phyloP scores from a whole-genome alignment of 1,140 invertebrate species.

The Zaprionus gabonicus region DNA sequence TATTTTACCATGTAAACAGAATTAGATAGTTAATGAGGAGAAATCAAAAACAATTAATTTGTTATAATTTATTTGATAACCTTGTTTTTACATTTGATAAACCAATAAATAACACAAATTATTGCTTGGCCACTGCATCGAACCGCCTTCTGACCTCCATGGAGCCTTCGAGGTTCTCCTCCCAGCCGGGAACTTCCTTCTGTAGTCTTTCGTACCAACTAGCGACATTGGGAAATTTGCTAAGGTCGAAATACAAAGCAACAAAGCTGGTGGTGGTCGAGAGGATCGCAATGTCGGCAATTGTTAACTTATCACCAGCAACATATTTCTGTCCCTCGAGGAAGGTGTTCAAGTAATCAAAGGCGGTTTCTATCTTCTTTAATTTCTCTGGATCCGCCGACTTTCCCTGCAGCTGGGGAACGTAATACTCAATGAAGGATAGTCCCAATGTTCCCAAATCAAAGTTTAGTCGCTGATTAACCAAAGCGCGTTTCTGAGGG shows the following conservation, averaged over 20 bases:
- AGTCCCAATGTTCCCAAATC: constrained; percentile 89
- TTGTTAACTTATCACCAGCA: constrained; percentile 88
- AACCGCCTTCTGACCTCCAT: constrained; percentile 57
- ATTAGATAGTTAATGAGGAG: no score
- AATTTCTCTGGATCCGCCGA: constrained; percentile 86
- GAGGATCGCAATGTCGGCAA: constrained; percentile 89
- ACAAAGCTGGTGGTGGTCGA: constrained; percentile 87
- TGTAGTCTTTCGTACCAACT: constrained; percentile 90
- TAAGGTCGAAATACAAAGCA: constrained; percentile 87
- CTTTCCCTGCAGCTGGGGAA: constrained; percentile 88
- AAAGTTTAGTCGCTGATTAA: constrained; percentile 90
- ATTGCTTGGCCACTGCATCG: constrained; percentile 10
- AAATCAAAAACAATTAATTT: no score
- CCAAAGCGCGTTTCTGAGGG: constrained; percentile 87
- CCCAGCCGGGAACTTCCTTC: constrained; percentile 89
- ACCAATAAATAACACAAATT: background rate
- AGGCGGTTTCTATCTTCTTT: constrained; percentile 87
- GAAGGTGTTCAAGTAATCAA: constrained; percentile 88
- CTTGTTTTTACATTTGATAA: background rate
- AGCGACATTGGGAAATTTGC: constrained; percentile 88
- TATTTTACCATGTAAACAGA: no score
- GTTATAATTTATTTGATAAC: constrained; percentile 8
- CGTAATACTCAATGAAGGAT: constrained; percentile 87
- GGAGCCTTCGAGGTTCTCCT: constrained; percentile 87
- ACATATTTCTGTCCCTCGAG: constrained; percentile 87